Evolutionary conservation across 2,113 vertebrate genomes (phyloP).

Genomic region (Boleophthalmus pectinirostris): DNA sequence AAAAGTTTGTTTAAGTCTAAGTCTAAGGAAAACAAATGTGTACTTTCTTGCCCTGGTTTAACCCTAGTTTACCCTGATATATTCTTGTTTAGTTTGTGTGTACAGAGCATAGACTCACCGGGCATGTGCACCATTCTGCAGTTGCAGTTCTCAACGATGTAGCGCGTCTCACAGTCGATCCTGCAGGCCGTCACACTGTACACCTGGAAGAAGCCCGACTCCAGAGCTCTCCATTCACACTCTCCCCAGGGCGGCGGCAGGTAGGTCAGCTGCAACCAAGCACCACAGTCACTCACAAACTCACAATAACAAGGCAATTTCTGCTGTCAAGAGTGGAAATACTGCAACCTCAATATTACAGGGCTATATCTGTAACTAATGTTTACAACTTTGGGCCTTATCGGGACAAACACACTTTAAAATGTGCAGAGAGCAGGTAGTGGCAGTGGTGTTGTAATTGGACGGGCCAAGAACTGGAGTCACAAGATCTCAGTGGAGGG

Average conservation of each 20-base stretch:
- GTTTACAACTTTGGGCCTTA: background rate
- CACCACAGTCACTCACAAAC: background rate
- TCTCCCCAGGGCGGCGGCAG: slow-evolving; percentile 97
- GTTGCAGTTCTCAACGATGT: slow-evolving; percentile 99
- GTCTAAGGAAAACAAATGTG: too few relatives aligned
- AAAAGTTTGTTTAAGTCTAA: too few relatives aligned
- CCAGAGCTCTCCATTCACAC: slow-evolving; percentile 88
- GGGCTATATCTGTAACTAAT: background rate
- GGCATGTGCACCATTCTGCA: slow-evolving; percentile 99
- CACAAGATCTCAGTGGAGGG: background rate
- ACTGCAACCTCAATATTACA: background rate
- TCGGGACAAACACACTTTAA: background rate
- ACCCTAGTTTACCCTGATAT: too few relatives aligned
- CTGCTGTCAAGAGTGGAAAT: background rate
- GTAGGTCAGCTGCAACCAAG: slow-evolving; percentile 86
- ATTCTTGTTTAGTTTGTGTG: background rate
- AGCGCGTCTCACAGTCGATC: slow-evolving; percentile 98
- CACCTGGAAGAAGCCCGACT: slow-evolving; percentile 92
- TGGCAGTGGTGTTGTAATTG: background rate
- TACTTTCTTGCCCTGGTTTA: too few relatives aligned
- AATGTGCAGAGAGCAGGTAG: background rate
- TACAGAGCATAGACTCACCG: slow-evolving; percentile 69
- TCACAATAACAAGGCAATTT: background rate
- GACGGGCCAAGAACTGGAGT: background rate
- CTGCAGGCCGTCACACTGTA: slow-evolving; percentile 97